phyloP scores from a whole-genome alignment of 2,113 vertebrate genomes.

The Phaetusa simplex region DNA sequence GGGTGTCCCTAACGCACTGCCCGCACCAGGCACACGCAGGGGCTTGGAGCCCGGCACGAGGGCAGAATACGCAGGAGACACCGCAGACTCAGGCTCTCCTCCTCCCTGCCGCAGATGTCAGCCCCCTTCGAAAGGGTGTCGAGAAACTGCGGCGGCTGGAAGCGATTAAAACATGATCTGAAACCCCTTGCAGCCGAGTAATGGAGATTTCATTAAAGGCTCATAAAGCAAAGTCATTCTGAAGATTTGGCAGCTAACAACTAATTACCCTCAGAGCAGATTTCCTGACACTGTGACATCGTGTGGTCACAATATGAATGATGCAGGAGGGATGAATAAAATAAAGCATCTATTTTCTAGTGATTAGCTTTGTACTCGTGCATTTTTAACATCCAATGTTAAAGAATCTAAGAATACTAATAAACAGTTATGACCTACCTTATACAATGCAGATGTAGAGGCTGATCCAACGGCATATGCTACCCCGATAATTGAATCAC shows the following conservation, averaged over 20 bases:
- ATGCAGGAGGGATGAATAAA: neutral
- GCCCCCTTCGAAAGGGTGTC: neutral
- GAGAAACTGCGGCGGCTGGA: neutral
- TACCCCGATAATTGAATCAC: conserved; percentile 94
- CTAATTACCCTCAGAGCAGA: neutral
- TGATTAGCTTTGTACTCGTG: neutral
- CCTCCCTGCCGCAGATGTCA: neutral
- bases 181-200: neutral
- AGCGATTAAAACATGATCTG: neutral
- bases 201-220: conserved; percentile 1
- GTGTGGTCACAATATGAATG: neutral
- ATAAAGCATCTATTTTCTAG: neutral
- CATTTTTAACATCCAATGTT: neutral
- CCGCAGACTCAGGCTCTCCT: neutral
- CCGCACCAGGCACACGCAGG: neutral
- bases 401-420: neutral
- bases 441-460: conserved; percentile 94
- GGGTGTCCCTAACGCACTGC: neutral
- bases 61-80: neutral
- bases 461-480: conserved; percentile 96
- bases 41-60: neutral
- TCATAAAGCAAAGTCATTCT: neutral
- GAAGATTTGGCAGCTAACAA: neutral
- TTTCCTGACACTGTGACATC: neutral
- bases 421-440: conserved; percentile 73